Percentiles rank a stretch among this genome's conserved stretches.
These are phyloP conservation scores for Ricordea florida DNA, from an alignment of 92 coral and sea anemone genomes.

Conservation along the genomic window DNA sequence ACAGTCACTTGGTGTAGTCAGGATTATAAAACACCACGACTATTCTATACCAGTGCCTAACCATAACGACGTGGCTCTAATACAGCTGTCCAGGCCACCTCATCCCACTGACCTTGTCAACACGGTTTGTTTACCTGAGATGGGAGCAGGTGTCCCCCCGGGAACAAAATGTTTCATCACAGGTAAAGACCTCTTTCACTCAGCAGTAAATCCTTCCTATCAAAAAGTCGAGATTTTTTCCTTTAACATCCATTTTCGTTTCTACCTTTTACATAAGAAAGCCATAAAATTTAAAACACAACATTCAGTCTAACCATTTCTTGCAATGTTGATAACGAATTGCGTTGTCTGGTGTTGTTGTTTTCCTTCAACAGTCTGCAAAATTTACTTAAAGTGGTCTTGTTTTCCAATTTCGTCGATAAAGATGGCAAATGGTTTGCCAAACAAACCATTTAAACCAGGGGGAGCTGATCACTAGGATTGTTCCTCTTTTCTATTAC, in stretches of 20 bases:
- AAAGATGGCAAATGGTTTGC: too few species aligned
- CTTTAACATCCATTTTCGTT: not conserved
- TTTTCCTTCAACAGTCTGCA: too few species aligned
- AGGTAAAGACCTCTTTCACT: conserved; percentile 1
- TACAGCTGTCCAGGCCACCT: conserved; percentile 25
- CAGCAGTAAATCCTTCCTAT: not conserved
- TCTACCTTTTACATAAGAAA: not conserved
- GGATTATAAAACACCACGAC: conserved; percentile 27
- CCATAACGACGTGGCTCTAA: conserved; percentile 49
- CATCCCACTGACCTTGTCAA: conserved; percentile 39
- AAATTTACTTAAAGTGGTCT: too few species aligned
- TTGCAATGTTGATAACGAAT: too few species aligned
- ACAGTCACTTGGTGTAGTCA: conserved; percentile 18
- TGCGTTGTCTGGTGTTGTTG: too few species aligned
- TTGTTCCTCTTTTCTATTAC: too few species aligned
- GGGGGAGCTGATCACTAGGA: too few species aligned
- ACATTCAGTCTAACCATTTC: too few species aligned
- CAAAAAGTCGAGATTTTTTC: too few species aligned
- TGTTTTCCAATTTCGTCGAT: too few species aligned
- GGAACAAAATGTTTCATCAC: conserved; percentile 54
- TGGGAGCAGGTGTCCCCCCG: not conserved
- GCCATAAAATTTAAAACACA: too few species aligned
- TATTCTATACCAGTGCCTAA: conserved; percentile 48
- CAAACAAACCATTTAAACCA: too few species aligned
- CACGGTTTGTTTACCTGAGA: conserved; percentile 46